Evolutionary conservation across 1,140 invertebrate species (phyloP).

Genomic region (Chironomus tepperi): DNA sequence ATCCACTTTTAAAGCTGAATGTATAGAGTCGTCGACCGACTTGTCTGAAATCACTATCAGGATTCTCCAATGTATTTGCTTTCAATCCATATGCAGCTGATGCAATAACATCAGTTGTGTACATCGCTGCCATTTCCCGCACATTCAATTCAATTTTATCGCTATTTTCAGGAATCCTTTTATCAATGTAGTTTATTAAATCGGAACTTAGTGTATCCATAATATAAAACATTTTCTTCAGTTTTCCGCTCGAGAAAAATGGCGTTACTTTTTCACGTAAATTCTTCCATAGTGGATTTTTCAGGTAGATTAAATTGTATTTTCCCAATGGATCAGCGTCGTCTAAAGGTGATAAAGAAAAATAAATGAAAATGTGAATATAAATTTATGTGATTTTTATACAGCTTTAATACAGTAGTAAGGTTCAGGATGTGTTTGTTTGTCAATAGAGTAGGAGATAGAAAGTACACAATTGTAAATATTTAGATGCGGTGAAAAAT

Average conservation of each 20-base stretch:
- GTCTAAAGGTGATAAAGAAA: background rate
- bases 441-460: no score
- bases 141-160: background rate
- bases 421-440: background rate
- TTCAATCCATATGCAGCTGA: constrained; percentile 48
- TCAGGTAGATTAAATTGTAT: constrained; percentile 3
- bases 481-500: no score
- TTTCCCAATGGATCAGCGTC: background rate
- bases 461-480: no score
- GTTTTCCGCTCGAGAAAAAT: constrained; percentile 49
- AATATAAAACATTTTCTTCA: constrained; percentile 47
- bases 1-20: constrained; percentile 24
- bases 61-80: constrained; percentile 45
- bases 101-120: constrained; percentile 51
- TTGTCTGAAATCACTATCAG: constrained; percentile 33
- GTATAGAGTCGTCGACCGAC: constrained; percentile 31
- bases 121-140: constrained; percentile 41
- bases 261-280: constrained; percentile 48
- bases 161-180: background rate
- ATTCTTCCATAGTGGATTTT: constrained; percentile 42
- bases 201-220: background rate
- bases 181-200: background rate
- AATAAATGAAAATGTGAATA: no score
- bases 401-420: background rate
- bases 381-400: background rate